phyloP scores from a whole-genome alignment of 2,797 vertebrate species.

The Myotis planiceps region DNA sequence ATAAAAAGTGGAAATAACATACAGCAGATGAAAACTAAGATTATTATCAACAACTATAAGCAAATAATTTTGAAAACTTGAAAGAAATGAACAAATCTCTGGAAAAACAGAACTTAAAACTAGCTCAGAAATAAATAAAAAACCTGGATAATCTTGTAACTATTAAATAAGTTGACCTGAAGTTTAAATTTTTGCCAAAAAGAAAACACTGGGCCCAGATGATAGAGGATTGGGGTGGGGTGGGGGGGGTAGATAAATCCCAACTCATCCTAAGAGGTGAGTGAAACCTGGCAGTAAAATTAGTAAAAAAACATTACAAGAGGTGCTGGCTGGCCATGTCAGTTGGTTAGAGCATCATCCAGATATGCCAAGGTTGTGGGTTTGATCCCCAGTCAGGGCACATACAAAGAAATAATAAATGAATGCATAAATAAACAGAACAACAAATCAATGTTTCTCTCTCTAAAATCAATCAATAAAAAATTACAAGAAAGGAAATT shows the following conservation, averaged over 20 bases:
- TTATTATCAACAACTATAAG: neutral
- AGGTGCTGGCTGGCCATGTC: neutral
- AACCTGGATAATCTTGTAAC: neutral
- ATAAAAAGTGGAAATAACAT: neutral
- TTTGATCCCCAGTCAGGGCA: neutral
- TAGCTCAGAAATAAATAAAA: neutral
- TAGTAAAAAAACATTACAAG: neutral
- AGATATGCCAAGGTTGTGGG: neutral
- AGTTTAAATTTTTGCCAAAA: neutral
- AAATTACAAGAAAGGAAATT: neutral
- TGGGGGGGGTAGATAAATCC: neutral
- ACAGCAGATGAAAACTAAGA: neutral
- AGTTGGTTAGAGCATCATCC: neutral
- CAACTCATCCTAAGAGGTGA: neutral
- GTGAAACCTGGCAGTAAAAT: neutral
- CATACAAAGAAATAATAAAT: neutral
- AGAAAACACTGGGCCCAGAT: neutral
- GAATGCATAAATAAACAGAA: neutral
- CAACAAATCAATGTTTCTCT: neutral
- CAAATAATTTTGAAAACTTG: constrained; percentile 18
- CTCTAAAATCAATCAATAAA: neutral
- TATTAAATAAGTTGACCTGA: neutral
- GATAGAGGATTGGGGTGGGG: neutral
- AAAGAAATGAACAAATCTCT: neutral
- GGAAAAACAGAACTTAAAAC: neutral